Evolutionary conservation across 2,797 vertebrate genomes (phyloP).

Genomic region (Sebastes variabilis): DNA sequence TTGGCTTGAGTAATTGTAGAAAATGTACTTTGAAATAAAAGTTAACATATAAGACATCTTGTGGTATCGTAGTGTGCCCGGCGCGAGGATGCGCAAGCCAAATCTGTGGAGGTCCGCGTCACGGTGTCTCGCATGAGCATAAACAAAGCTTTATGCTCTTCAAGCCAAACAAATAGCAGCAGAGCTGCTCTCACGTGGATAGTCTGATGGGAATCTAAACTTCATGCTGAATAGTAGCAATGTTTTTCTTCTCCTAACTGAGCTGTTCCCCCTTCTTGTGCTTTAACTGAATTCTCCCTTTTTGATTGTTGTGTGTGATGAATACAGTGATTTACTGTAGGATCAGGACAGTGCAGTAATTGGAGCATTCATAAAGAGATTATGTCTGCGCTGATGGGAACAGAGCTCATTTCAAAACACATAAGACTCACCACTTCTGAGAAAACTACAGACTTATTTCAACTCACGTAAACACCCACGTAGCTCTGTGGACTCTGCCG

Average conservation of each 20-base stretch:
- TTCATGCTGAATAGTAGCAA: neutral
- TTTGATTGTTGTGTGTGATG: constrained; percentile 55
- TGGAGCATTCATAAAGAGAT: constrained; percentile 78
- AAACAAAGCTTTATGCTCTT: neutral
- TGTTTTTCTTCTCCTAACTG: neutral
- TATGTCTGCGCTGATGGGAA: constrained; percentile 58
- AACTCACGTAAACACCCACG: constrained; percentile 4
- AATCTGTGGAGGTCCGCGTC: too few relatives aligned
- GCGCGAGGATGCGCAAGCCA: too few relatives aligned
- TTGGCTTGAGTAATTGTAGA: neutral
- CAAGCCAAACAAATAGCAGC: neutral
- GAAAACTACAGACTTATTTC: constrained; percentile 1
- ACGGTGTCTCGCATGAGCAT: too few relatives aligned
- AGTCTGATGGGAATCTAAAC: neutral
- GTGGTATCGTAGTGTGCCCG: too few relatives aligned
- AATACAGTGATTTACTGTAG: constrained; percentile 44
- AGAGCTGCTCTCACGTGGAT: neutral
- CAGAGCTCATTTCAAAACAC: constrained; percentile 45
- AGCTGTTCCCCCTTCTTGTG: constrained; percentile 3
- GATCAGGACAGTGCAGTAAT: constrained; percentile 60
- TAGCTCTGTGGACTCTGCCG: constrained; percentile 4
- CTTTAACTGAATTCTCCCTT: constrained; percentile 24
- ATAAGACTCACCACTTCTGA: constrained; percentile 3
- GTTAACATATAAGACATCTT: neutral
- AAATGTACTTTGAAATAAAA: neutral